These are phyloP conservation scores for Macroteleia sp. DNA, from an alignment of 2,888 invertebrate species.

Conservation along the genomic window DNA sequence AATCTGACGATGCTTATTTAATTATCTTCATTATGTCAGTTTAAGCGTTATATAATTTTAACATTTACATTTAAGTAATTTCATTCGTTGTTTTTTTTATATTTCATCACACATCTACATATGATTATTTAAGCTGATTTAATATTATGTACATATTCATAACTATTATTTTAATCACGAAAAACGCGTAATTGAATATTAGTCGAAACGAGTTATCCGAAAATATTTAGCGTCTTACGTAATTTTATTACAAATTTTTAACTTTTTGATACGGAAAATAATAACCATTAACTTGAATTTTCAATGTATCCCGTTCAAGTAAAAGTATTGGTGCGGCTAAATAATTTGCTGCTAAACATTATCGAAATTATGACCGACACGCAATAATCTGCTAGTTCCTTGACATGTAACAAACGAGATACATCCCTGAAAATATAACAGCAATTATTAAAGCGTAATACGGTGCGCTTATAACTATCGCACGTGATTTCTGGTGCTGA, in stretches of 20 bases:
- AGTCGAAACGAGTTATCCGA: no score
- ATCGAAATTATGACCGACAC: constrained; percentile 1
- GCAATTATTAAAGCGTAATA: constrained; percentile 63
- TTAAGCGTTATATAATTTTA: no score
- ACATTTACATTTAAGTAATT: no score
- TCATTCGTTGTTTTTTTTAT: no score
- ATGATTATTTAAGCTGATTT: no score
- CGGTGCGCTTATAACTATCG: constrained; percentile 22
- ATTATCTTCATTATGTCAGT: no score
- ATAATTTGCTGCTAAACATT: no score
- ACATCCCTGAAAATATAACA: constrained; percentile 23
- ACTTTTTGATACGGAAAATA: background rate
- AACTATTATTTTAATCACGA: background rate
- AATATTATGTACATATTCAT: background rate
- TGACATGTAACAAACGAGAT: constrained; percentile 8
- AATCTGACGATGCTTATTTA: no score
- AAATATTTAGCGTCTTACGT: background rate
- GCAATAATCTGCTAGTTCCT: constrained; percentile 33
- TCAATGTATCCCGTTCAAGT: no score
- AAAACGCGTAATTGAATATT: background rate
- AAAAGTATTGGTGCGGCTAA: no score
- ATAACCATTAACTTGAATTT: background rate
- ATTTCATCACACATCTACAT: no score
- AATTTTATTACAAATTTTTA: background rate
- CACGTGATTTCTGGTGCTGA: constrained; percentile 37